Evolutionary conservation across 2,888 invertebrate genomes (phyloP).

Genomic region (Meganola albula): DNA sequence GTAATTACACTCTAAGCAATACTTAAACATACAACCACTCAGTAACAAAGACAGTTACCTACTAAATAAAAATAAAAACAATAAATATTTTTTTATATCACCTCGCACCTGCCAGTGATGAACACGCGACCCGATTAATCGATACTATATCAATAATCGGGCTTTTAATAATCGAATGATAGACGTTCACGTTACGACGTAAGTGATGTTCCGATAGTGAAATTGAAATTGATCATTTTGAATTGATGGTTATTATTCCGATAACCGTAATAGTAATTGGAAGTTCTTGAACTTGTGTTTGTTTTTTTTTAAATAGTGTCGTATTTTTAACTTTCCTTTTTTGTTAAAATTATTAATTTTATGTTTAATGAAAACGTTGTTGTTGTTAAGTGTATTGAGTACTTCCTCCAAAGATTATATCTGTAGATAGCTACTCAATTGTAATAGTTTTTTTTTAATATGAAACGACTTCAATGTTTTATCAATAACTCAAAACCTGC

Average conservation of each 20-base stretch:
- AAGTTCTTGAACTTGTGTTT: neutral
- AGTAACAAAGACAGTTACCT: too few species aligned
- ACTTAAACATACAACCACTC: too few species aligned
- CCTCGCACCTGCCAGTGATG: constrained; percentile 47
- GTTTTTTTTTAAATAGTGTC: neutral
- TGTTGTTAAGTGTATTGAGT: too few species aligned
- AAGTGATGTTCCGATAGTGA: constrained; percentile 37
- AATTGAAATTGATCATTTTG: constrained; percentile 49
- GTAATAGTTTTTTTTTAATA: too few species aligned
- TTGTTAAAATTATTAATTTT: neutral
- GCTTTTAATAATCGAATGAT: constrained; percentile 41
- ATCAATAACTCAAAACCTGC: too few species aligned
- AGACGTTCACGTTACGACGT: constrained; percentile 45
- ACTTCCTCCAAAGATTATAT: too few species aligned
- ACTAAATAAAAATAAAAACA: too few species aligned
- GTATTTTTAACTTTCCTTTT: neutral
- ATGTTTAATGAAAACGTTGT: too few species aligned
- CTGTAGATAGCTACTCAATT: too few species aligned
- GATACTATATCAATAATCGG: constrained; percentile 60
- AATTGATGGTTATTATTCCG: constrained; percentile 25
- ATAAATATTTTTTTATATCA: constrained; percentile 17
- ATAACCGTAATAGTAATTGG: constrained; percentile 32
- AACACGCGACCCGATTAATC: constrained; percentile 47
- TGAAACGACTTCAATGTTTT: too few species aligned
- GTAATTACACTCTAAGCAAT: too few species aligned